Evolutionary conservation across 2,113 vertebrate genomes (phyloP), one percentile per base, ranked within the genome.

Genomic region (Sterna hirundo): DNA sequence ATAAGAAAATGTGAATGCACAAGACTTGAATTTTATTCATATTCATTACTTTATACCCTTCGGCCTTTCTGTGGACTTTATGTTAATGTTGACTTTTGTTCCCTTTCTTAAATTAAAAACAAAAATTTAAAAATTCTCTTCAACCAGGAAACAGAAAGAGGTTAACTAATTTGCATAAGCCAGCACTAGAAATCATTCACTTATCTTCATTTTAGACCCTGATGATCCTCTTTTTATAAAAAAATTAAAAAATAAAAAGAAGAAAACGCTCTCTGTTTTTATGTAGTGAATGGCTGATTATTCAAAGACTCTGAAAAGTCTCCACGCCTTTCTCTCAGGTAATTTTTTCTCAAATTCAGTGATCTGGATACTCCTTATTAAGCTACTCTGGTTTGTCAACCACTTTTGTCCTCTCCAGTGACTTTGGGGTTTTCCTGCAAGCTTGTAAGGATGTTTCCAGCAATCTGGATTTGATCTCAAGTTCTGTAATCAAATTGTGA

Each of bases 401-500:
- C 8, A 5, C 15, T 54, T 92, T 66, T 91, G 75, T 82, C 44
- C 34, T 84, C 44, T 76, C 16, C 58, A 51, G 19, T 96, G 74
- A 58, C 68, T 95, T 83, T 27, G 22, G 40, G 15, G 25, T 68
- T 83, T 91, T 94, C 55, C 38, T 89, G 34, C 64, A 78, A 74
- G n/a, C 61, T 88, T 61, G 15, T 71, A 91, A 92, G 44, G 66
- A 66, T 86, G 25, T 95, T 90, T 91, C 79, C 55, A 93, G 83
- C 74, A 85, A 66, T 71, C 54, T 90, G 66, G 54, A 74, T 91
- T 96, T 96, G 65, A 80, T 87, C 57, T 93, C 51, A 66, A 64
- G 47, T 96, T 90, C 84, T 91, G 16, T 69, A 83, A 92, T 94
- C 40, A 68, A 86, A 77, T 79, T 94, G 34, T 78, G 72, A 64